A percentile compares a stretch with the other conserved stretches of the same genome.
These are phyloP conservation scores for Tetropium fuscum DNA, from an alignment of 2,888 invertebrate genomes.

Conservation along the genomic window DNA sequence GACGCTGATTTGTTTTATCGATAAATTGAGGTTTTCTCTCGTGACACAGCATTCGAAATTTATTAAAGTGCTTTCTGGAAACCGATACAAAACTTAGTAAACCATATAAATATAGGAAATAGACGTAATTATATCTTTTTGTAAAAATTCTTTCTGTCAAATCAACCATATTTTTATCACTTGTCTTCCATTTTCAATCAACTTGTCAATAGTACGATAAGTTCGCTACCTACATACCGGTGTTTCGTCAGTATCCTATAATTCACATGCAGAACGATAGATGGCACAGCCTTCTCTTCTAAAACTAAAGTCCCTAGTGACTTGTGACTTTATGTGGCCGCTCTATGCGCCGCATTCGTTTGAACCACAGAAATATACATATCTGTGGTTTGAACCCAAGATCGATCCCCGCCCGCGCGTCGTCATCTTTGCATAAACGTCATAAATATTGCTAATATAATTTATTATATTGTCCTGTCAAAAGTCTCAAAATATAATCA, in stretches of 20 bases:
- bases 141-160: slow-evolving; percentile 13
- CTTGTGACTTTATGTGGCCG: too few relatives aligned
- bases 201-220: not conserved
- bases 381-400: too few relatives aligned
- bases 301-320: too few relatives aligned
- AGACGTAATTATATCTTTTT: not conserved
- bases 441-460: too few relatives aligned
- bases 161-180: slow-evolving; percentile 3
- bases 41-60: not conserved
- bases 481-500: too few relatives aligned
- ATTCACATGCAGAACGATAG: not conserved
- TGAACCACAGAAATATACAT: too few relatives aligned
- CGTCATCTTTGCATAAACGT: too few relatives aligned
- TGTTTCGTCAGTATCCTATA: not conserved
- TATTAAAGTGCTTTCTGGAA: not conserved
- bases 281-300: too few relatives aligned
- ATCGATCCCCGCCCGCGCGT: too few relatives aligned
- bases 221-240: not conserved
- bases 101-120: not conserved
- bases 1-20: slow-evolving; percentile 30
- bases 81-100: not conserved
- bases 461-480: too few relatives aligned
- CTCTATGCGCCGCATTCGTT: too few relatives aligned
- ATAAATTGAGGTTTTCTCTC: not conserved
- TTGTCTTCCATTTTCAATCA: slow-evolving; percentile 10